Evolutionary conservation across 2,888 invertebrate species (phyloP).

Genomic region (Globia sparganii): DNA sequence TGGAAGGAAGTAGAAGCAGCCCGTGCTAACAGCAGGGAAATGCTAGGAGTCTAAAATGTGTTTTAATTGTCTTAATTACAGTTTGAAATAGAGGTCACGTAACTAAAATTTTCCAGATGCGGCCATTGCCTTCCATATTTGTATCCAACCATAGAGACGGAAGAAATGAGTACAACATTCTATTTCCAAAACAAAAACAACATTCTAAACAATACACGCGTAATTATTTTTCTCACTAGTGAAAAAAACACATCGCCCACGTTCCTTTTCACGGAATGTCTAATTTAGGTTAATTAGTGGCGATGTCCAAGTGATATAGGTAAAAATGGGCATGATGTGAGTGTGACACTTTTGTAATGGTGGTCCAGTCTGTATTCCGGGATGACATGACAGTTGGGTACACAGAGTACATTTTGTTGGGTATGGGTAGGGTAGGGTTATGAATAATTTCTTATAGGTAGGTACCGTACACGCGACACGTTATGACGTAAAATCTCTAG

Average conservation of each 20-base stretch:
- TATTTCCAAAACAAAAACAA: slow-evolving; percentile 27
- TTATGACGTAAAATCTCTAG: not conserved
- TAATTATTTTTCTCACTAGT: slow-evolving; percentile 43
- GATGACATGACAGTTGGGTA: slow-evolving; percentile 41
- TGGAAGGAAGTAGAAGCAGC: not conserved
- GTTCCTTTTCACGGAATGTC: slow-evolving; percentile 34
- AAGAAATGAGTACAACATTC: slow-evolving; percentile 1
- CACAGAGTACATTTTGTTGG: too few relatives aligned
- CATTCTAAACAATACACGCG: slow-evolving; percentile 17
- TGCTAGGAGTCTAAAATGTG: too few relatives aligned
- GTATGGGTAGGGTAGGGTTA: slow-evolving; percentile 47
- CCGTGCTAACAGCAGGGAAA: not conserved
- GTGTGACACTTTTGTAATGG: slow-evolving; percentile 28
- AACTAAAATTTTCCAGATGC: not conserved
- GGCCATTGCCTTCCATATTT: slow-evolving; percentile 9
- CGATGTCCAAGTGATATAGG: slow-evolving; percentile 35
- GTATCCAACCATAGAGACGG: not conserved
- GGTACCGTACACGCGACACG: too few relatives aligned
- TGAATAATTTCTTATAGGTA: slow-evolving; percentile 44
- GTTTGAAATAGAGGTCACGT: not conserved
- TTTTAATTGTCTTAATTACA: not conserved
- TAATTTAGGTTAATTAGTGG: slow-evolving; percentile 64
- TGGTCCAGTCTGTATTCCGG: not conserved
- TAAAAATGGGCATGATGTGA: slow-evolving; percentile 21
- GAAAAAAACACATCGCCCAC: slow-evolving; percentile 13